phyloP scores from a whole-genome alignment of 2,797 vertebrate genomes.

The Cheirogaleus major region DNA sequence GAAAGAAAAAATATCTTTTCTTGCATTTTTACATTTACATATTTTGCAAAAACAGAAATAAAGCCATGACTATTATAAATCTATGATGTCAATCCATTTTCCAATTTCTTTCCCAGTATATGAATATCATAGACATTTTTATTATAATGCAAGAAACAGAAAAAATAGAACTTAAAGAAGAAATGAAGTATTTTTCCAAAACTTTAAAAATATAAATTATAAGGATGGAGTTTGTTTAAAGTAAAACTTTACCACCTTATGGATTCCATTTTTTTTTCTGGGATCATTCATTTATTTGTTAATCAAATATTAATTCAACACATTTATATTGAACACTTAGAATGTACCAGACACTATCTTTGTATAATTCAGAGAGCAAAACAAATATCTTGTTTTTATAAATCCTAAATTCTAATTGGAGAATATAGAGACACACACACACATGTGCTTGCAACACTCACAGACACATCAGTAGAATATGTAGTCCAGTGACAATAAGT shows the following conservation, averaged over 20 bases:
- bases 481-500: background rate
- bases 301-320: background rate
- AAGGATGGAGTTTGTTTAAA: background rate
- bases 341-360: background rate
- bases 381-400: background rate
- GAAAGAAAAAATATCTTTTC: background rate
- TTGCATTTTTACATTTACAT: background rate
- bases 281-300: background rate
- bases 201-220: background rate
- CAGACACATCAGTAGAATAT: background rate
- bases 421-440: background rate
- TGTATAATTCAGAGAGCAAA: background rate
- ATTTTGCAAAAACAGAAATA: background rate
- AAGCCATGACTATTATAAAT: background rate
- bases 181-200: background rate
- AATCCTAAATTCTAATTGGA: background rate
- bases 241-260: background rate
- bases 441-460: fast-evolving
- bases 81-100: background rate
- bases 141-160: background rate
- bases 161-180: background rate
- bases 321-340: background rate
- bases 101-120: background rate
- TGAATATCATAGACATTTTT: background rate
- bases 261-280: background rate